Percentiles rank a stretch among this genome's conserved stretches.
Evolutionary conservation across 2,888 invertebrate species (phyloP).

Genomic region (Drosophila mimica): DNA sequence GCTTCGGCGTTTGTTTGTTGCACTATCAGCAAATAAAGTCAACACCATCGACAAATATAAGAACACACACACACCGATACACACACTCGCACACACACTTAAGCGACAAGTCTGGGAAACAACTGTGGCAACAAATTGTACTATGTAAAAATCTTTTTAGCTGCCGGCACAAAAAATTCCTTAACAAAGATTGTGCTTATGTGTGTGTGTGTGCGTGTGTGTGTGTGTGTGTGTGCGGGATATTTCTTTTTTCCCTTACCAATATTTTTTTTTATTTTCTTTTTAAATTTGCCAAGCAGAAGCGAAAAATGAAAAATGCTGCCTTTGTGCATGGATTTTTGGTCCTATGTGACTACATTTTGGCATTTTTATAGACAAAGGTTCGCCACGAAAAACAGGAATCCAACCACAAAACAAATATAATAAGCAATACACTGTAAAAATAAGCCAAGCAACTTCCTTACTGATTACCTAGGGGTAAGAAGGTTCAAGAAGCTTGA

Average conservation of each 20-base stretch:
- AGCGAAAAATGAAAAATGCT: constrained; percentile 17
- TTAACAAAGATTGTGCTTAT: constrained; percentile 50
- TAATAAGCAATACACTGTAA: constrained; percentile 44
- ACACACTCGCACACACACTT: not conserved
- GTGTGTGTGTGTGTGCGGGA: constrained; percentile 5
- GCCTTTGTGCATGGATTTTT: constrained; percentile 48
- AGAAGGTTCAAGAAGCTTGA: not conserved
- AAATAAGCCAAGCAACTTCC: not conserved
- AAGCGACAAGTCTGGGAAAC: not conserved
- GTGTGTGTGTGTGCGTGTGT: constrained; percentile 17
- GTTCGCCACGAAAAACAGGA: constrained; percentile 19
- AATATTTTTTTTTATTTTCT: not conserved
- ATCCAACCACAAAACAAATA: constrained; percentile 51
- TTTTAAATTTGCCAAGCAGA: constrained; percentile 21
- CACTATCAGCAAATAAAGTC: constrained; percentile 62
- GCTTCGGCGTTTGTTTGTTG: constrained; percentile 41
- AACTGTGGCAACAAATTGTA: constrained; percentile 30
- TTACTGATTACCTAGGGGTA: not conserved
- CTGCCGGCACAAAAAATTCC: constrained; percentile 38
- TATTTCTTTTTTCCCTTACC: not conserved
- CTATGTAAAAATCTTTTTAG: constrained; percentile 42
- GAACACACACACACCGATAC: constrained; percentile 1
- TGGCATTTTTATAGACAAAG: constrained; percentile 60
- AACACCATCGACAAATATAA: constrained; percentile 45
- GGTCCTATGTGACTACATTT: constrained; percentile 52